These are phyloP conservation scores for Lycophotia porphyrea DNA, from an alignment of 2,888 invertebrate genomes.

Conservation along the genomic window DNA sequence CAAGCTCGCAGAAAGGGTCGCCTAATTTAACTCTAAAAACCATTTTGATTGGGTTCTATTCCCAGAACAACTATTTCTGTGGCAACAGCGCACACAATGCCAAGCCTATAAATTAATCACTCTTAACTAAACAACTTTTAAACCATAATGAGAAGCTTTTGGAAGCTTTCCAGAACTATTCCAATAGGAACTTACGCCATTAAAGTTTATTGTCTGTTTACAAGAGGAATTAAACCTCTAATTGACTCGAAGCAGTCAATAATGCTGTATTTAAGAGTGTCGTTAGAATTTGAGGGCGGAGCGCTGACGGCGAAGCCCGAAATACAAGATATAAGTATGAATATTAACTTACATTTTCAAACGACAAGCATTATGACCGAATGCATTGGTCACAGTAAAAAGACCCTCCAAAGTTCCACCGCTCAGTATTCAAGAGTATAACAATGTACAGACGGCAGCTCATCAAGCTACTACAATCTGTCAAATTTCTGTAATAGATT, in stretches of 20 bases:
- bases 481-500: too few relatives aligned
- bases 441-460: too few relatives aligned
- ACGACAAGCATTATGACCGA: not conserved
- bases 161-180: constrained; percentile 60
- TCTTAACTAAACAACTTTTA: constrained; percentile 56
- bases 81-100: constrained; percentile 46
- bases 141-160: constrained; percentile 54
- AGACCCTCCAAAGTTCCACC: constrained; percentile 36
- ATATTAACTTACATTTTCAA: not conserved
- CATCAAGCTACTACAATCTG: too few relatives aligned
- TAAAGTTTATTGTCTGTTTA: constrained; percentile 63
- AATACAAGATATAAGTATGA: constrained; percentile 9
- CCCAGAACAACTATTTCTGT: constrained; percentile 52
- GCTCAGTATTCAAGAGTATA: constrained; percentile 35
- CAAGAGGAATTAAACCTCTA: constrained; percentile 56
- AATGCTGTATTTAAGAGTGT: constrained; percentile 46
- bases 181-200: constrained; percentile 50
- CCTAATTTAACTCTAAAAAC: not conserved
- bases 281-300: constrained; percentile 33
- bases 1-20: not conserved
- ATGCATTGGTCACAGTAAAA: constrained; percentile 31
- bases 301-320: constrained; percentile 29
- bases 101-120: constrained; percentile 52
- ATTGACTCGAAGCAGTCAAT: constrained; percentile 57
- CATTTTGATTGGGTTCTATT: constrained; percentile 42